Evolutionary conservation across 1,140 invertebrate genomes (phyloP), one percentile per base, ranked within the genome.

Genomic region (Habropoda laboriosa): DNA sequence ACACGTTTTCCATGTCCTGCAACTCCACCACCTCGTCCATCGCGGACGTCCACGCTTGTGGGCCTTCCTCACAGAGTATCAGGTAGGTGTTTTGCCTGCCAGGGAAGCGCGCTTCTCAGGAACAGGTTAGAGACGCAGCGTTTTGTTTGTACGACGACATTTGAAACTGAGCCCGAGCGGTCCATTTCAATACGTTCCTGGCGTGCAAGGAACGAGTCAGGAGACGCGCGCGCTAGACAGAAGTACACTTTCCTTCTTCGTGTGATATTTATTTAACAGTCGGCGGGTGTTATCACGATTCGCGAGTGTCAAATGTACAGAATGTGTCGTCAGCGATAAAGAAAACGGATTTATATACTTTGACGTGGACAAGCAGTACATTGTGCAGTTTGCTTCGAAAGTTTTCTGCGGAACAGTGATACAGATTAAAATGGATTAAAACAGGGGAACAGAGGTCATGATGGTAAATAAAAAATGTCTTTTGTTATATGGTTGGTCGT

Each of bases 1-100:
- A 95, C 85, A 94, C 94, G 90, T 86, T 87, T 72, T 92, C 88
- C 49, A 92, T 82, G 67, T 88, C 89, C 16, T 77, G 81, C 53
- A 91, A 67, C 51, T 91, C 92, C 16, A 89, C 88, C 38, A 90
- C 83, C 64, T 91, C 89, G 92, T 93, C 92, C 71, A 81, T 89
- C 12, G 32, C 7, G 42, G 57, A 72, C 80, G 58, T 30, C 24
- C 21, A 38, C 3, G 35, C n/a, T 57, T 7, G 21, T 51, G 32
- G 32, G 27, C 2, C 53, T 71, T 70, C 24, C 55, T 21, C 32
- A 38, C 42, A 21, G 40, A 40, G 67, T 53, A 45, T 27, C 38
- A 38, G 32, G 30, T 35, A 18, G 35, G 16, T 63, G 58, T 16
- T 60, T 27, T 42, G 51, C 4, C 61, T 53, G 55, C 63, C 57